These are phyloP conservation scores for Noctua janthe DNA, from an alignment of 2,888 invertebrate species.

Conservation along the genomic window DNA sequence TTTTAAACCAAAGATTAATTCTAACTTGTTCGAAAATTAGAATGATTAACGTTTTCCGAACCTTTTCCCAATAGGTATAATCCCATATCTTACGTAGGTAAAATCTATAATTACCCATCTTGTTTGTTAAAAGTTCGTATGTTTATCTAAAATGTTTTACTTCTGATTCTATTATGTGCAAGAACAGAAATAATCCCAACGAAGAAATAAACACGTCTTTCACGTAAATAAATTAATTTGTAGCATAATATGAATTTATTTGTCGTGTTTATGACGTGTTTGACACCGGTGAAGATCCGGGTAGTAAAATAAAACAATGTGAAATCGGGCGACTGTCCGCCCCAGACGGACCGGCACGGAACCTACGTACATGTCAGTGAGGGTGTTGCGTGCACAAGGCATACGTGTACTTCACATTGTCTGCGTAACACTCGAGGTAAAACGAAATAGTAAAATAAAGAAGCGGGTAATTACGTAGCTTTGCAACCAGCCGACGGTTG, in stretches of 20 bases:
- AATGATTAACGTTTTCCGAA: background rate
- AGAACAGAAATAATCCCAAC: constrained; percentile 22
- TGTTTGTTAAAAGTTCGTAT: background rate
- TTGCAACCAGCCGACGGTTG: background rate
- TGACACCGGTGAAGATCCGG: constrained; percentile 61
- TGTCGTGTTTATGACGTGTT: constrained; percentile 65
- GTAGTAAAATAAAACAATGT: constrained; percentile 64
- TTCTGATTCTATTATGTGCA: constrained; percentile 6
- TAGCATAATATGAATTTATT: constrained; percentile 48
- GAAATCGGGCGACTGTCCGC: constrained; percentile 53
- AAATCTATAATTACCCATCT: background rate
- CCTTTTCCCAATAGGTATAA: background rate
- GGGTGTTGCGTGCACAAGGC: constrained; percentile 40
- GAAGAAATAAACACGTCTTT: constrained; percentile 24
- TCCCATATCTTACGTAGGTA: too few relatives aligned
- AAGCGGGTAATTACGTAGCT: constrained; percentile 34
- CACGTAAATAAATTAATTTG: constrained; percentile 44
- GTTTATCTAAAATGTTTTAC: background rate
- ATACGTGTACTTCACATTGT: constrained; percentile 42
- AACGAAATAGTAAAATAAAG: constrained; percentile 38
- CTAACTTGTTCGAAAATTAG: background rate
- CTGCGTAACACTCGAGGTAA: constrained; percentile 29
- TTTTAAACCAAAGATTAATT: background rate
- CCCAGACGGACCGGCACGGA: constrained; percentile 43
- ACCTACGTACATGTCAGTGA: constrained; percentile 60